phyloP scores from a whole-genome alignment of 2,797 vertebrate species.

The Xiphophorus birchmanni region DNA sequence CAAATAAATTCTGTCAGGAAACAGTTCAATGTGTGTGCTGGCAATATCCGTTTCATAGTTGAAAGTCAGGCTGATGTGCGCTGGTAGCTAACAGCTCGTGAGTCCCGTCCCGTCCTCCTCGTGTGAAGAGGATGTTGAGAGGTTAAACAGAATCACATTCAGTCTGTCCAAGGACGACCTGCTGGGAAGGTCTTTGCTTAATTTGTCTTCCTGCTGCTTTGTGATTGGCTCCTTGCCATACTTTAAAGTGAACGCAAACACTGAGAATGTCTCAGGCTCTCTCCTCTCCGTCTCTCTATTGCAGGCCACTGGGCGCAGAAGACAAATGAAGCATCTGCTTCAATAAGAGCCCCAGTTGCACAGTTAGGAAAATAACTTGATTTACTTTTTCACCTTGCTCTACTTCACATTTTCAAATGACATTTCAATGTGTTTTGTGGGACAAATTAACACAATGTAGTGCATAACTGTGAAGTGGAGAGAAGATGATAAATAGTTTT shows the following conservation, averaged over 20 bases:
- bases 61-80: constrained; percentile 48
- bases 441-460: not conserved
- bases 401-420: constrained; percentile 14
- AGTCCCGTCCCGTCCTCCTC: constrained; percentile 59
- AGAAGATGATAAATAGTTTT: not conserved
- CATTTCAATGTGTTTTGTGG: not conserved
- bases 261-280: constrained; percentile 58
- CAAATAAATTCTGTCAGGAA: constrained; percentile 58
- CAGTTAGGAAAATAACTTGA: not conserved
- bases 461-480: not conserved
- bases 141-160: constrained; percentile 68
- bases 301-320: constrained; percentile 18
- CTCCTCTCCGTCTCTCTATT: constrained; percentile 43
- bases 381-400: not conserved
- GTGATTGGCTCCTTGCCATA: constrained; percentile 67
- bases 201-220: constrained; percentile 69
- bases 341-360: not conserved
- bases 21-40: constrained; percentile 21
- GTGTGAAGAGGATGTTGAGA: constrained; percentile 60
- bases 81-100: constrained; percentile 33
- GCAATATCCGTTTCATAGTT: constrained; percentile 47
- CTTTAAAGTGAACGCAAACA: constrained; percentile 66
- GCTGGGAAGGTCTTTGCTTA: constrained; percentile 70
- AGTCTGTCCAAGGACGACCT: constrained; percentile 72
- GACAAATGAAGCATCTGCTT: constrained; percentile 44